Base-by-base conservation (phyloP, 2,888 invertebrate genomes). In the Drosophila atroscutellata region DNA sequence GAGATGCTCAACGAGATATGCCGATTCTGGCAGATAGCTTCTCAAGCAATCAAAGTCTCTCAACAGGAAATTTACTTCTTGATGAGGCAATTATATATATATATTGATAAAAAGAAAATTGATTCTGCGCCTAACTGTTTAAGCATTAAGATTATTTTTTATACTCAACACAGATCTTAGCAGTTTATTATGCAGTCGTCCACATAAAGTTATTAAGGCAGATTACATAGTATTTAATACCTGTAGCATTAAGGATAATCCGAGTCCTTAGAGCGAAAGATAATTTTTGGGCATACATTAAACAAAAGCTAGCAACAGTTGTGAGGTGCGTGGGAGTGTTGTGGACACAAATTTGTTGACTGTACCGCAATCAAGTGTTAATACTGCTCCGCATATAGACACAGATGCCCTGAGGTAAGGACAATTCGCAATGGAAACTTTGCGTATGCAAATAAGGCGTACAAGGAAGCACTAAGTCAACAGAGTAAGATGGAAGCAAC, bases 381-480 rank as follows among this genome's bases (percentile, higher is more conserved):
- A 80, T 63, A 59, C 36, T 39, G 28, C 15, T 37, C 32, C 58
- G 51, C 50, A 66, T 54, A 66, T 15, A 52, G 34, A 49, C 57
- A 30, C 60, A 28, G 28, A 24, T 11, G 37, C 26, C 32, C 28
- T 15, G 34, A 6, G 15, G 30, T 13, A 20, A 49, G 61, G 57
- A 61, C 66, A 71, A 64, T 34, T 45, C 57, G 62, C 51, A 80
- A 60, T 67, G 64, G 73, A 69, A 73, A 64, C 69, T 70, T 77
- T 65, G 64, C 69, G 73, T 77, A 80, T 80, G 79, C 73, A 79
- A 80, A 79, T 80, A 67, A 70, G 66, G 3, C 20, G 3, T n/a
- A 18, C 15, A 32, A n/a, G 32, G 20, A n/a, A 42, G 51, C 30
- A 30, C 37, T 13, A 55, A 30, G 36, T 24, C 36, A 45, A 8